Conservation (phyloP, 2,113 vertebrate species). For the Clarias batrachus region DNA sequence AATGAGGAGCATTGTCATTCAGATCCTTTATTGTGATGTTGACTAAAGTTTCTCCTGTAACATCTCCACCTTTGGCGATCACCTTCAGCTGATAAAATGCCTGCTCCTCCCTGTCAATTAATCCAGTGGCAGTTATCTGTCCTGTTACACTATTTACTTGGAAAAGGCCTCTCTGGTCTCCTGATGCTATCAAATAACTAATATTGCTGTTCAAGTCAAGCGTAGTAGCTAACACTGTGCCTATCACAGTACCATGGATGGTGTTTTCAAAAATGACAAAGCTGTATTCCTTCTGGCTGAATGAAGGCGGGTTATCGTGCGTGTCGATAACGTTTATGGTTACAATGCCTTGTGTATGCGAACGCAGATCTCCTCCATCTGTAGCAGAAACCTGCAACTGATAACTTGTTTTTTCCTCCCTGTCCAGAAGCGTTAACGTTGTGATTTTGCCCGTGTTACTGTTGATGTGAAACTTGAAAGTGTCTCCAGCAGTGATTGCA, state of each 20-base stretch:
- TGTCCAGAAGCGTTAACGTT: constrained; percentile 85
- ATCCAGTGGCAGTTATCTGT: constrained; percentile 82
- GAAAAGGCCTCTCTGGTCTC: constrained; percentile 90
- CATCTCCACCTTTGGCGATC: constrained; percentile 86
- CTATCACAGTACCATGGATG: constrained; percentile 80
- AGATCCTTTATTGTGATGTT: constrained; percentile 95
- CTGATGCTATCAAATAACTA: constrained; percentile 90
- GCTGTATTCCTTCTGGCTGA: constrained; percentile 85
- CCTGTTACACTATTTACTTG: constrained; percentile 77
- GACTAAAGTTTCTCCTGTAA: constrained; percentile 86
- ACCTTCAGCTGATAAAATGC: constrained; percentile 90
- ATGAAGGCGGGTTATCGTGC: constrained; percentile 92
- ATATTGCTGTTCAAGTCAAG: constrained; percentile 93
- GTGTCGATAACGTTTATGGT: constrained; percentile 94
- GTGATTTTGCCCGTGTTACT: constrained; percentile 83
- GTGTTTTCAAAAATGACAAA: constrained; percentile 98
- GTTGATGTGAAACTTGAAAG: constrained; percentile 86
- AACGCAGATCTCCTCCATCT: constrained; percentile 86
- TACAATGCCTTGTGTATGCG: constrained; percentile 86
- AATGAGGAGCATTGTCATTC: constrained; percentile 93
- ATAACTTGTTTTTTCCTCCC: constrained; percentile 91
- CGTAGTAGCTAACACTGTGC: constrained; percentile 87
- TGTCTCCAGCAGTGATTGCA: constrained; percentile 86
- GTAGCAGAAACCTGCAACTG: constrained; percentile 87
- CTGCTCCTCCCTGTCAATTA: constrained; percentile 92